phyloP scores from a whole-genome alignment of 2,888 invertebrate species.

The Euzetes globulus region DNA sequence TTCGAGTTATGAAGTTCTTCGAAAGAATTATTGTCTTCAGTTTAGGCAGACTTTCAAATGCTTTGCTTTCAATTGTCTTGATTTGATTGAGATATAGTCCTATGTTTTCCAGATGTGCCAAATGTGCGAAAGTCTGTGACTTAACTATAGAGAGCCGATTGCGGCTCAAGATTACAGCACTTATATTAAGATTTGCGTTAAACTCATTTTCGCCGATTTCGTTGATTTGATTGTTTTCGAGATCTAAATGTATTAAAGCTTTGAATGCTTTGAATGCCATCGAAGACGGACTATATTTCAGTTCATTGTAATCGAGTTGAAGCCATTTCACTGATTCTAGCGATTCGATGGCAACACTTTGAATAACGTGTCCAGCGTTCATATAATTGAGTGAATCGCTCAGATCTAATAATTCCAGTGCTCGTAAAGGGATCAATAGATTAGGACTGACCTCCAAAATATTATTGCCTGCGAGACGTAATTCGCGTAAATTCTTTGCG shows the following conservation, averaged over 20 bases:
- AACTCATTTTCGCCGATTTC: conserved; percentile 57
- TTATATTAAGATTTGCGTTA: conserved; percentile 59
- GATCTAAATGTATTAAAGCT: conserved; percentile 71
- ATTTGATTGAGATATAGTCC: conserved; percentile 69
- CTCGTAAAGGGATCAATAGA: conserved; percentile 43
- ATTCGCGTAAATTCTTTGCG: conserved; percentile 52
- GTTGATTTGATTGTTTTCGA: conserved; percentile 74
- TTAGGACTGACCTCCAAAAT: conserved; percentile 36
- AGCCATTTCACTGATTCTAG: conserved; percentile 41
- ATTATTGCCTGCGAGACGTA: conserved; percentile 45
- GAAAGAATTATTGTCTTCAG: conserved; percentile 73
- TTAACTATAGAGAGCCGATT: conserved; percentile 65
- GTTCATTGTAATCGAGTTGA: conserved; percentile 59
- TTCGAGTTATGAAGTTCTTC: conserved; percentile 66
- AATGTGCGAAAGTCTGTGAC: conserved; percentile 61
- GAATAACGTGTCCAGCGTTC: background rate
- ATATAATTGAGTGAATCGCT: conserved; percentile 63
- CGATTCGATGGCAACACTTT: conserved; percentile 15
- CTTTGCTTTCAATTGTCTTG: conserved; percentile 59
- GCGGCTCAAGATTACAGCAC: conserved; percentile 70
- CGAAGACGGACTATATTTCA: conserved; percentile 60
- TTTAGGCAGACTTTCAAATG: conserved; percentile 68
- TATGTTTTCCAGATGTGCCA: conserved; percentile 66
- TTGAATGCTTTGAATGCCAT: conserved; percentile 51
- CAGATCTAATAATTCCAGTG: conserved; percentile 71